These are phyloP conservation scores for Pelecanoides urinatrix DNA, from an alignment of 2,113 vertebrate species.

Conservation along the genomic window DNA sequence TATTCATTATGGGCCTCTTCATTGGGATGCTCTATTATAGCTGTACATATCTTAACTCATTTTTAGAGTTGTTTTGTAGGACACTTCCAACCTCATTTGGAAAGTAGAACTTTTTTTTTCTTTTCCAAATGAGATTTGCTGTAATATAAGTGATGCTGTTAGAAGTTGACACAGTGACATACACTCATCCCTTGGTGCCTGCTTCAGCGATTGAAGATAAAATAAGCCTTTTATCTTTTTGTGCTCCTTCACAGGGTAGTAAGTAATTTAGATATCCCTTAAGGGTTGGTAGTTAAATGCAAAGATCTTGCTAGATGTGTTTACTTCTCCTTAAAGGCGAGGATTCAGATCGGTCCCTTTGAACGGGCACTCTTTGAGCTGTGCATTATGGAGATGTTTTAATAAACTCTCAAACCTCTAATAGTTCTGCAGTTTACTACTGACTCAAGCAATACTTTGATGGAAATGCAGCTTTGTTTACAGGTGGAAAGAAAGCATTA, in stretches of 20 bases:
- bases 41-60: background rate
- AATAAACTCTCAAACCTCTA: background rate
- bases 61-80: background rate
- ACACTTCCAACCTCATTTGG: background rate
- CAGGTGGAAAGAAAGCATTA: background rate
- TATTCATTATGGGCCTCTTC: background rate
- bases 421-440: background rate
- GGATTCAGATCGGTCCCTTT: background rate
- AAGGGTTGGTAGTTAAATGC: background rate
- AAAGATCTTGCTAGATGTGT: background rate
- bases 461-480: background rate
- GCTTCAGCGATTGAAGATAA: background rate
- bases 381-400: background rate
- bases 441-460: background rate
- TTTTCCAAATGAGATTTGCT: background rate
- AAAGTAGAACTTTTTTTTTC: background rate
- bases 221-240: conserved; percentile 22
- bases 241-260: background rate
- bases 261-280: conserved; percentile 6
- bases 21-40: rapidly evolving
- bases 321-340: background rate
- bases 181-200: background rate
- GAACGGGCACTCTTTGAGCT: background rate
- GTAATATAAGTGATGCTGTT: background rate
- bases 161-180: background rate